Evolutionary conservation across 2,113 vertebrate species (phyloP), one percentile per base, ranked within the genome.

Genomic region (Sinocyclocheilus anshuiensis): DNA sequence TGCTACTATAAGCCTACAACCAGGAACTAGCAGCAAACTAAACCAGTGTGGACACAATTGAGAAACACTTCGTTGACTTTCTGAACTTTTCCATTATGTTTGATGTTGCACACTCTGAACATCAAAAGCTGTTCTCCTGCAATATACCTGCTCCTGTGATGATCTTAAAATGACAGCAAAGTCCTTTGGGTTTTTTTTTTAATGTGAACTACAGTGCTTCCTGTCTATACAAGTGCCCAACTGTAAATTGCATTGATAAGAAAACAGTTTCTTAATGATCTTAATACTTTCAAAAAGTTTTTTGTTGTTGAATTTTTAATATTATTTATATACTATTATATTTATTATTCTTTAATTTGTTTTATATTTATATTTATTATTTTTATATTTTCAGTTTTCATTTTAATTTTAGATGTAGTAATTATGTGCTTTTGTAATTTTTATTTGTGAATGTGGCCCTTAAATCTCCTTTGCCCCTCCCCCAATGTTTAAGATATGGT

Each of bases 41-140:
- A 80, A n/a, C 57, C 42, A 78, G 36, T 57, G 59, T 26, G 86
- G 36, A 69, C 81, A 74, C 16, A 87, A 48, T 78, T 81, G 29
- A 45, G 74, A 29, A 76, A 81, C 24, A 53, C 57, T 20, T 22
- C 3, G 18, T 16, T 33, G 16, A 77, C 76, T 55, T 57, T 18
- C 11, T 33, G 26, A 77, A 77, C 15, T 55, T 22, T 11, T 57
- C 69, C 69, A 72, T 33, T 72, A 67, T 67, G 69, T 39, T 72
- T 72, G 69, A 72, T 39, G 33, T 36, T 72, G 48, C 48, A 57
- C 48, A 39, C 48, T 55, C 81, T 55, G 81, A 83, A 22, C 33
- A 72, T 72, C 69, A 72, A 72, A 72, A 72, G 69, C 39, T 7
- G 63, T 67, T 67, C 63, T 72, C 69, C 18, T 9, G 18, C 18